These are phyloP conservation scores for Stigmatopora nigra DNA, from an alignment of 2,113 vertebrate genomes.

Conservation along the genomic window DNA sequence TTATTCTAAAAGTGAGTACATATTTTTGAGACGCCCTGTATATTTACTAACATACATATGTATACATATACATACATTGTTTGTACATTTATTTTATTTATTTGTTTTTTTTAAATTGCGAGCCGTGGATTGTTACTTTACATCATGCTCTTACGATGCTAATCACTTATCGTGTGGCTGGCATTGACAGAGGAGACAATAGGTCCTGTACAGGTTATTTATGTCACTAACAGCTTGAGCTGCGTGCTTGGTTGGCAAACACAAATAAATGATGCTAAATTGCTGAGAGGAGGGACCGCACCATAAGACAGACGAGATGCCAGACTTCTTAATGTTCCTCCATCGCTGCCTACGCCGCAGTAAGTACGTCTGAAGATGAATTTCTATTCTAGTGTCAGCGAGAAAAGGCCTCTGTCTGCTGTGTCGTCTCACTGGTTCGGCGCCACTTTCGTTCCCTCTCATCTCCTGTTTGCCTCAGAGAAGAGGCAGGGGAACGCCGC, in stretches of 20 bases:
- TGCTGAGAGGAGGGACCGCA: conserved; percentile 28
- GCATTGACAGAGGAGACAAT: conserved; percentile 9
- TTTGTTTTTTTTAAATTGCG: neutral
- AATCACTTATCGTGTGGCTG: neutral
- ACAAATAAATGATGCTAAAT: conserved; percentile 48
- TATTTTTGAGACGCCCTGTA: too few species aligned
- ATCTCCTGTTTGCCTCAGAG: conserved; percentile 60
- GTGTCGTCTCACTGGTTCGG: conserved; percentile 46
- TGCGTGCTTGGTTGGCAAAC: conserved; percentile 28
- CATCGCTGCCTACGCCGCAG: conserved; percentile 39
- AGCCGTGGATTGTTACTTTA: neutral
- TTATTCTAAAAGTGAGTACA: too few species aligned
- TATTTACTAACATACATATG: too few species aligned
- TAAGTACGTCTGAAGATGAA: conserved; percentile 43
- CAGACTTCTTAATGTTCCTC: conserved; percentile 44
- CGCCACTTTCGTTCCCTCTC: conserved; percentile 50
- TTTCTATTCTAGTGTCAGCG: conserved; percentile 62
- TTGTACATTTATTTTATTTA: too few species aligned
- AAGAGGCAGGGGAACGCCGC: conserved; percentile 59
- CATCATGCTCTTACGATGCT: neutral
- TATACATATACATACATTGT: too few species aligned
- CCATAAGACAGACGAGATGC: conserved; percentile 24
- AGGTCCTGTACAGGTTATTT: conserved; percentile 18
- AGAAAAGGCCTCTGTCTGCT: conserved; percentile 56
- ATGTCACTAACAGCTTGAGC: conserved; percentile 9